These are phyloP conservation scores for Barypeithes pellucidus DNA, from an alignment of 2,888 invertebrate genomes.

Conservation along the genomic window DNA sequence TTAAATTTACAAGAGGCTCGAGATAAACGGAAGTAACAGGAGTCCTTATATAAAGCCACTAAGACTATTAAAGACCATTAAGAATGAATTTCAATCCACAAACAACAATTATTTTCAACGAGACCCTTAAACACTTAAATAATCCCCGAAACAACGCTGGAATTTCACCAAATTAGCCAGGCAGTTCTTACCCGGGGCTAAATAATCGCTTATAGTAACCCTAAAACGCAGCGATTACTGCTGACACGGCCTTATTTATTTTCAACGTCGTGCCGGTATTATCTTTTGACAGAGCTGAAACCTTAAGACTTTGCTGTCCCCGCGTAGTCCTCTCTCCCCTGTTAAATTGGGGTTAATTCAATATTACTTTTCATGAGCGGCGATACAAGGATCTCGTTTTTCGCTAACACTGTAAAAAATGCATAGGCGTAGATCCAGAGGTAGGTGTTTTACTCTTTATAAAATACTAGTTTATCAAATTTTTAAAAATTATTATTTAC, in stretches of 20 bases:
- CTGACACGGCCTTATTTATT: conserved; percentile 53
- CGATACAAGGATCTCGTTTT: background rate
- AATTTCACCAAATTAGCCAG: conserved; percentile 41
- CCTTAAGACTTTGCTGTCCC: conserved; percentile 49
- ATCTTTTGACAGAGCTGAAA: conserved; percentile 53
- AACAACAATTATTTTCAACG: conserved; percentile 41
- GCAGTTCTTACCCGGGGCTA: conserved; percentile 30
- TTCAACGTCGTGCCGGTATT: conserved; percentile 47
- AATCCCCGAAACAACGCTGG: conserved; percentile 33
- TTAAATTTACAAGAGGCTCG: background rate
- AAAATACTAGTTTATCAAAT: too few species aligned
- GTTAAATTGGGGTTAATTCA: conserved; percentile 59
- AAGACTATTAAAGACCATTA: conserved; percentile 16
- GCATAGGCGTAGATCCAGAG: too few species aligned
- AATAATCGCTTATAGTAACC: conserved; percentile 48
- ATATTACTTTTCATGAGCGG: conserved; percentile 54
- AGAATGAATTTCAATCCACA: conserved; percentile 20
- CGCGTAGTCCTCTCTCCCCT: conserved; percentile 33
- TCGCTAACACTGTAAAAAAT: too few species aligned
- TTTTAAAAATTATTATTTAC: too few species aligned
- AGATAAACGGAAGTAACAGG: background rate
- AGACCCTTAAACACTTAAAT: conserved; percentile 35
- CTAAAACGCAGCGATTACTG: conserved; percentile 49
- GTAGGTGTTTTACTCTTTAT: too few species aligned
- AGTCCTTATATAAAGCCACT: conserved; percentile 17